Conservation (phyloP, 1,140 invertebrate genomes). For the Delia radicum region DNA sequence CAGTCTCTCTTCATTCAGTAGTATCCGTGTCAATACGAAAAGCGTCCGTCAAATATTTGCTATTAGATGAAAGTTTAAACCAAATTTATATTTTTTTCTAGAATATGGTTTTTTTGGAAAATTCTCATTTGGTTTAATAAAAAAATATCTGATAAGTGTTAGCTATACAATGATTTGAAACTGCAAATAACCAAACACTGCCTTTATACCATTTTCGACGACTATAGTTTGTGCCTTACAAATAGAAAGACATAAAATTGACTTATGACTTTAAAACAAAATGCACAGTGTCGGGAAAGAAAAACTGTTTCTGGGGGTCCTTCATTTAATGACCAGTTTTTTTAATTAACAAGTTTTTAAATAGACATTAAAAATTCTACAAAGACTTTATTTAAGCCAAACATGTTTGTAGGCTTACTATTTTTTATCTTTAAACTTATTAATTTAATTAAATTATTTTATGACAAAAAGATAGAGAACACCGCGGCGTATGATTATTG, state of each 20-base stretch:
- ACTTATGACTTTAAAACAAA: too few species aligned
- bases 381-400: too few species aligned
- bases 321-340: too few species aligned
- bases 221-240: conserved; percentile 55
- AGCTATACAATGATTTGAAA: conserved; percentile 18
- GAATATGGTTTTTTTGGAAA: background rate
- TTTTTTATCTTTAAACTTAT: too few species aligned
- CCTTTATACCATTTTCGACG: conserved; percentile 56
- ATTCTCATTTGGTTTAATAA: conserved; percentile 39
- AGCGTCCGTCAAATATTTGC: conserved; percentile 56
- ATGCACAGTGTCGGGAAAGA: too few species aligned
- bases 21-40: conserved; percentile 42
- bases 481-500: too few species aligned
- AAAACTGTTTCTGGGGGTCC: too few species aligned
- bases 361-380: too few species aligned
- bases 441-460: too few species aligned
- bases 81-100: conserved; percentile 34
- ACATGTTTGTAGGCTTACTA: too few species aligned
- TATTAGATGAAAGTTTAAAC: conserved; percentile 55
- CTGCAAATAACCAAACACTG: conserved; percentile 35
- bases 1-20: conserved; percentile 29
- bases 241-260: background rate
- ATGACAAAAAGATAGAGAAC: too few species aligned
- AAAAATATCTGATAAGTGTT: conserved; percentile 6
- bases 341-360: too few species aligned